A percentile compares a stretch with the other conserved stretches of the same genome.
These are phyloP conservation scores for Marmota flaviventris DNA, from an alignment of 2,113 vertebrate species.

Conservation along the genomic window DNA sequence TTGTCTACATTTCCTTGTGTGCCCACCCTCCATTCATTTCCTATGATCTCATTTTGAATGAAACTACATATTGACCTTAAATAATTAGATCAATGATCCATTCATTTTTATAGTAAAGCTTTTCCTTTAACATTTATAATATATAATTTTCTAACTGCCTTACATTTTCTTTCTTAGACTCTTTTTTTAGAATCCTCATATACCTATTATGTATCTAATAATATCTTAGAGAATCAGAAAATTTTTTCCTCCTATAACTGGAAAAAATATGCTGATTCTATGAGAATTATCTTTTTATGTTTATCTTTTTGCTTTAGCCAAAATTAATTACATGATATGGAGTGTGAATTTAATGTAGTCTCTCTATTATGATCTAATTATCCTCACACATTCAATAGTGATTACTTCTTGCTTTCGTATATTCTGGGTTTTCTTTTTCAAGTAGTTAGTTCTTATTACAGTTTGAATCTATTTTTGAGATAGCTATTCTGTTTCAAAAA, in stretches of 20 bases:
- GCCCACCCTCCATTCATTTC: background rate
- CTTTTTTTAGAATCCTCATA: background rate
- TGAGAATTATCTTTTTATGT: background rate
- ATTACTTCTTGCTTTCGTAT: background rate
- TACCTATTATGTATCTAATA: background rate
- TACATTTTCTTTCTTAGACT: background rate
- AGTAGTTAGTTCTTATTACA: background rate
- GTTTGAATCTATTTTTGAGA: constrained; percentile 23
- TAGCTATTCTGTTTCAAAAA: background rate
- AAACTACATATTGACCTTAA: constrained; percentile 20
- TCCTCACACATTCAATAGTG: background rate
- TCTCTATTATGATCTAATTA: background rate
- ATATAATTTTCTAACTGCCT: background rate
- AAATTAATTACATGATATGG: background rate
- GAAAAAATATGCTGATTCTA: background rate
- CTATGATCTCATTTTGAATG: constrained; percentile 52
- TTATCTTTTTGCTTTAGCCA: background rate
- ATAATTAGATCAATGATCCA: background rate
- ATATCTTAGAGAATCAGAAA: background rate
- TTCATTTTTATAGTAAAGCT: background rate
- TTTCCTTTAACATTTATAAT: background rate
- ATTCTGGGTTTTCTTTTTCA: background rate
- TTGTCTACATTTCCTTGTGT: constrained; percentile 22
- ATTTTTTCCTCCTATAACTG: background rate
- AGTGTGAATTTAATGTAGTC: background rate